phyloP scores from a whole-genome alignment of 2,888 invertebrate genomes.

The Panopea generosa region DNA sequence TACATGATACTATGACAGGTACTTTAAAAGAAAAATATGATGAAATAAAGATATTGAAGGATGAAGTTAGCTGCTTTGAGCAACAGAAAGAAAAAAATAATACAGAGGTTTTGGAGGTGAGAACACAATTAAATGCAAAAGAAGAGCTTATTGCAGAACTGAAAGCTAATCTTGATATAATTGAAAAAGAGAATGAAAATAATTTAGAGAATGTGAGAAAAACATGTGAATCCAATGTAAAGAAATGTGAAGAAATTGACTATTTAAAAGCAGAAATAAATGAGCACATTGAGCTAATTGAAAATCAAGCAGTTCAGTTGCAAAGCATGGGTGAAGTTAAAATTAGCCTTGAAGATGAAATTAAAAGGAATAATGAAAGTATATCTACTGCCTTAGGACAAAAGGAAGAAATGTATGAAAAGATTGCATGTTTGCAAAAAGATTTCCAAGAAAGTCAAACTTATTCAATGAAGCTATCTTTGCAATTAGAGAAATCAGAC shows the following conservation, averaged over 20 bases:
- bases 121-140: not conserved
- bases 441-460: not conserved
- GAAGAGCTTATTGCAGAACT: conserved; percentile 11
- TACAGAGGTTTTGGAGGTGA: not conserved
- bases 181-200: not conserved
- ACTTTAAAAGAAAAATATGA: conserved; percentile 6
- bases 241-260: too few species aligned
- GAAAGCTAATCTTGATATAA: conserved; percentile 3
- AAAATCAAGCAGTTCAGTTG: not conserved
- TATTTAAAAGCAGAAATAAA: too few species aligned
- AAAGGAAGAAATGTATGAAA: not conserved
- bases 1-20: not conserved
- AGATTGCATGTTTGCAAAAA: not conserved
- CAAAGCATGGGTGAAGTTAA: conserved; percentile 7
- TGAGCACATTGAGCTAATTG: not conserved
- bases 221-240: too few species aligned
- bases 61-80: conserved; percentile 1
- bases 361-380: not conserved
- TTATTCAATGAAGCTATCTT: not conserved
- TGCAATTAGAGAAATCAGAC: not conserved
- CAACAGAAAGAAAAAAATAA: not conserved
- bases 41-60: not conserved
- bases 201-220: too few species aligned
- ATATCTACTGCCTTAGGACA: not conserved
- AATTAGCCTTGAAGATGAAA: conserved; percentile 30